These are phyloP conservation scores for Illadopsis cleaveri DNA, from an alignment of 2,113 vertebrate species.

Conservation along the genomic window DNA sequence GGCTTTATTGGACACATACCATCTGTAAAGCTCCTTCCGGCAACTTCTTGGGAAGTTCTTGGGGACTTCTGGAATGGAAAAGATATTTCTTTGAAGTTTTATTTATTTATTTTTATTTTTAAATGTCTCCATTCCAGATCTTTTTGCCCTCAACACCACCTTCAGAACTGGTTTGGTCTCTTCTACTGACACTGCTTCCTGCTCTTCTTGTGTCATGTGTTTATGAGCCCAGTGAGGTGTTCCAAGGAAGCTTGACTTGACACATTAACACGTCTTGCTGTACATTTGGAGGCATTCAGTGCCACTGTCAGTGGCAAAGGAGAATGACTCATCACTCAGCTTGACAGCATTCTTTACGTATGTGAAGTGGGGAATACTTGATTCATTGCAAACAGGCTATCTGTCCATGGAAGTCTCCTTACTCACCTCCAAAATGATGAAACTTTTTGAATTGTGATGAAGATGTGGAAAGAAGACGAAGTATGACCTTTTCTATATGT, in stretches of 20 bases:
- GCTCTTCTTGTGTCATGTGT: not conserved
- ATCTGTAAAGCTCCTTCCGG: not conserved
- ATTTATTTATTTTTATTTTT: not conserved
- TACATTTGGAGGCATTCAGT: not conserved
- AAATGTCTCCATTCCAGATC: not conserved
- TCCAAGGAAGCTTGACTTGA: conserved; percentile 26
- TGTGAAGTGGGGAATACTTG: not conserved
- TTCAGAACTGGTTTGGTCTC: not conserved
- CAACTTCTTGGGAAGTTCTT: not conserved
- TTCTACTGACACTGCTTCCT: not conserved
- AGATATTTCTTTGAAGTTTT: not conserved
- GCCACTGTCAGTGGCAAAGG: not conserved
- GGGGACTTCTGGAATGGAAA: not conserved
- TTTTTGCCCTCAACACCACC: not conserved
- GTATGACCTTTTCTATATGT: not conserved
- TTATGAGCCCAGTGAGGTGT: conserved; percentile 32
- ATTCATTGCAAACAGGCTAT: not conserved
- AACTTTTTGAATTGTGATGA: not conserved
- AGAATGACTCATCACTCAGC: not conserved
- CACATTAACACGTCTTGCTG: not conserved
- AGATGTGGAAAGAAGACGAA: not conserved
- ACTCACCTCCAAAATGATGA: not conserved
- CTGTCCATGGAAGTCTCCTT: not conserved
- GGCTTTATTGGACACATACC: not conserved
- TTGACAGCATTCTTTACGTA: not conserved